Evolutionary conservation across 2,113 vertebrate species (phyloP).

Genomic region (Protobothrops flavoviridis): DNA sequence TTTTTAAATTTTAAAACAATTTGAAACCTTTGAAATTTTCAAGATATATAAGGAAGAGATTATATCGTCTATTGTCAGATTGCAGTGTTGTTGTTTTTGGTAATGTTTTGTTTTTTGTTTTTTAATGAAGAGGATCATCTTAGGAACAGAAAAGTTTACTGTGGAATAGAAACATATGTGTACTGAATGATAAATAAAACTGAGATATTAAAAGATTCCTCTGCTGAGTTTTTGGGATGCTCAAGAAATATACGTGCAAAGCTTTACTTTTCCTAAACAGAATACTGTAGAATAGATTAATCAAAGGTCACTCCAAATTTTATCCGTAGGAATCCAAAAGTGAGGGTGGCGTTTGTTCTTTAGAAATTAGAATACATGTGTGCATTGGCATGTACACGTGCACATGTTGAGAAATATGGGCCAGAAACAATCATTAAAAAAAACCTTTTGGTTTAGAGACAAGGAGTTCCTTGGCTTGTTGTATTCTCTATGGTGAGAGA

Average conservation of each 20-base stretch:
- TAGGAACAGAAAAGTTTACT: neutral
- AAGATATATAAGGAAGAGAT: neutral
- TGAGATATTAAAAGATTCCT: slow-evolving; percentile 37
- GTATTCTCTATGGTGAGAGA: slow-evolving; percentile 30
- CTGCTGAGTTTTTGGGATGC: slow-evolving; percentile 8
- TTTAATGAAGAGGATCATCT: neutral
- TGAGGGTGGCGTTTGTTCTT: neutral
- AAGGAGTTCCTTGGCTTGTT: slow-evolving; percentile 39
- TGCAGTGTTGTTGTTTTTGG: neutral
- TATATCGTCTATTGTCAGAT: slow-evolving; percentile 14
- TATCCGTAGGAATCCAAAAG: slow-evolving; percentile 26
- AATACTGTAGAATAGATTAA: neutral
- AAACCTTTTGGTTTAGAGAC: slow-evolving; percentile 18
- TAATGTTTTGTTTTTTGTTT: neutral
- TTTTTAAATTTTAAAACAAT: neutral
- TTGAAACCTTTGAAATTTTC: neutral
- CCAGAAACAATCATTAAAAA: slow-evolving; percentile 14
- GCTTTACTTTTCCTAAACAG: slow-evolving; percentile 21
- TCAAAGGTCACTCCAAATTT: slow-evolving; percentile 1
- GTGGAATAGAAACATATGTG: slow-evolving; percentile 32
- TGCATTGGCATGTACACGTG: neutral
- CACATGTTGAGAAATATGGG: slow-evolving; percentile 23
- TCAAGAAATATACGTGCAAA: slow-evolving; percentile 12
- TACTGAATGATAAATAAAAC: slow-evolving; percentile 52
- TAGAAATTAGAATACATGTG: slow-evolving; percentile 8